These are phyloP conservation scores for Hemibagrus guttatus DNA, from an alignment of 2,797 vertebrate species.

Conservation along the genomic window DNA sequence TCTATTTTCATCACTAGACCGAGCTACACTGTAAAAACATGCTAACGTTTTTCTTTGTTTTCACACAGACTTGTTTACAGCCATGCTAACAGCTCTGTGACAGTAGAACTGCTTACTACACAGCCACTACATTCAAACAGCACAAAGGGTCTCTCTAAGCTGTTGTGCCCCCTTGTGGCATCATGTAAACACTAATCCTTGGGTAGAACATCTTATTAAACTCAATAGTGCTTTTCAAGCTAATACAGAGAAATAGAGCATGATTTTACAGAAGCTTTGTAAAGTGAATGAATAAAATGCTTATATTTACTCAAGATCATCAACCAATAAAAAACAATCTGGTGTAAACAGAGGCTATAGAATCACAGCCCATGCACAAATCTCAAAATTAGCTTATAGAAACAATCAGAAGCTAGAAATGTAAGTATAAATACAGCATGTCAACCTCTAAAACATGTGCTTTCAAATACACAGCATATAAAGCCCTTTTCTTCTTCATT, in stretches of 20 bases:
- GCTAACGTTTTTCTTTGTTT: background rate
- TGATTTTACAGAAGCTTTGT: background rate
- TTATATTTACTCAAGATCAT: background rate
- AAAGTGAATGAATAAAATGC: background rate
- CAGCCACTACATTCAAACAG: background rate
- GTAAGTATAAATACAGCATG: background rate
- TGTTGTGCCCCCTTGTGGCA: background rate
- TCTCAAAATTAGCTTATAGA: background rate
- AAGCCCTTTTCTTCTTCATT: no score
- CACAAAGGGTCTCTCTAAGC: background rate
- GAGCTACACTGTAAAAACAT: background rate
- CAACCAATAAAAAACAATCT: background rate
- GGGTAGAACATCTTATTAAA: background rate
- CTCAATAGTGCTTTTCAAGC: background rate
- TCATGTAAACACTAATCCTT: background rate
- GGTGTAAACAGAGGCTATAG: background rate
- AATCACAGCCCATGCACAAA: background rate
- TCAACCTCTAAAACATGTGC: background rate
- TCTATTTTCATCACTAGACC: background rate
- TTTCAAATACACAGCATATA: no score
- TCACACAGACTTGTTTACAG: background rate
- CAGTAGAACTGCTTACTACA: background rate
- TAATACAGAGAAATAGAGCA: background rate
- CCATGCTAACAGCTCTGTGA: background rate
- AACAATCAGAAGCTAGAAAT: background rate